Conservation (phyloP, 2,888 invertebrate species). For the Hypena proboscidalis region DNA sequence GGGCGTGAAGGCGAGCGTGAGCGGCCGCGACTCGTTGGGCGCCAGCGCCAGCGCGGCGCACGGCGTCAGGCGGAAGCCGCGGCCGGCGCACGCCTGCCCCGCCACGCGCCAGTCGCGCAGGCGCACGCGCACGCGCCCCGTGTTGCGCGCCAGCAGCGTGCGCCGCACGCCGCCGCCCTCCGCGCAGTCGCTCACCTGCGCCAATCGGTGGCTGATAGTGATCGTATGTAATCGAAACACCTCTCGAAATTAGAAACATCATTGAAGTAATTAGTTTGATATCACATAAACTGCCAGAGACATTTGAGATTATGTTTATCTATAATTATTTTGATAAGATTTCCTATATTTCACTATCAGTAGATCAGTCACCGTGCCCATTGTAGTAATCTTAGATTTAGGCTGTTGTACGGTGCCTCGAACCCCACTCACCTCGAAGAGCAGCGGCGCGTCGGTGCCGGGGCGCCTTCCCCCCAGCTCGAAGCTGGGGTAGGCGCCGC, state of each 20-base stretch:
- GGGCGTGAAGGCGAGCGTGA: conserved; percentile 59
- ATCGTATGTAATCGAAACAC: too few relatives aligned
- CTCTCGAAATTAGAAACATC: too few relatives aligned
- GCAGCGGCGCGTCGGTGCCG: conserved; percentile 89
- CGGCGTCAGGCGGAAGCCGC: conserved; percentile 68
- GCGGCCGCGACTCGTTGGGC: conserved; percentile 65
- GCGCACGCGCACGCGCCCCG: conserved; percentile 94
- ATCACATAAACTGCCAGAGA: too few relatives aligned
- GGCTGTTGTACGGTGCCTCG: too few relatives aligned
- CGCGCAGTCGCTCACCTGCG: conserved; percentile 89
- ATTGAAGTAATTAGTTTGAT: too few relatives aligned
- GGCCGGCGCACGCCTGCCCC: conserved; percentile 62
- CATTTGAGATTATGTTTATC: too few relatives aligned
- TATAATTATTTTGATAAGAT: too few relatives aligned
- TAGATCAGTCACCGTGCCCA: too few relatives aligned
- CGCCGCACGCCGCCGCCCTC: conserved; percentile 81
- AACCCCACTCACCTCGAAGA: conserved; percentile 92
- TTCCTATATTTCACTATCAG: too few relatives aligned
- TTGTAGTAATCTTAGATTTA: too few relatives aligned
- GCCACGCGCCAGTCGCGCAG: conserved; percentile 79
- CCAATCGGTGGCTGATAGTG: conserved; percentile 50
- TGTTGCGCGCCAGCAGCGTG: conserved; percentile 87
- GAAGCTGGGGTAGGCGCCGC: conserved; percentile 94
- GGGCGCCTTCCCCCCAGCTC: conserved; percentile 95
- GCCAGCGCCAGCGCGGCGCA: conserved; percentile 63